Conservation (phyloP, 2,888 invertebrate genomes). For the Phaonia tiefii region DNA sequence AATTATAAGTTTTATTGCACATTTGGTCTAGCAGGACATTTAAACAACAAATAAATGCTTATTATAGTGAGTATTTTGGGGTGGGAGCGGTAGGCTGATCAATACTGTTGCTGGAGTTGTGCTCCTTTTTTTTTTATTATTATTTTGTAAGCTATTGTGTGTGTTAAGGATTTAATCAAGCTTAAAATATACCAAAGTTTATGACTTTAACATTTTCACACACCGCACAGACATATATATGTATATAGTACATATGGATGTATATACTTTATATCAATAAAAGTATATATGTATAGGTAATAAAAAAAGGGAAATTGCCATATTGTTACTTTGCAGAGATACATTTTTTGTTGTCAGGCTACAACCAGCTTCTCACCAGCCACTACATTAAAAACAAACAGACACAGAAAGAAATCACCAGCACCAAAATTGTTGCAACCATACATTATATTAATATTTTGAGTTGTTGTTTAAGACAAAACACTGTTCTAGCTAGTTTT, state of each 20-base stretch:
- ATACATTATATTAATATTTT: conserved; percentile 27
- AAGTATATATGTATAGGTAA: conserved; percentile 32
- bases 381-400: neutral
- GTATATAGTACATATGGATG: conserved; percentile 5
- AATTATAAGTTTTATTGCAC: conserved; percentile 61
- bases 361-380: neutral
- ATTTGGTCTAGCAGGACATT: conserved; percentile 45
- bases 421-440: conserved; percentile 9
- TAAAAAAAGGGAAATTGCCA: conserved; percentile 67
- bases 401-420: neutral
- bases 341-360: conserved; percentile 16
- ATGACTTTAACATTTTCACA: conserved; percentile 52
- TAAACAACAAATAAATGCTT: neutral
- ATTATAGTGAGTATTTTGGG: neutral
- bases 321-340: conserved; percentile 49
- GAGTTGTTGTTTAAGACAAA: conserved; percentile 29
- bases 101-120: neutral
- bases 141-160: conserved; percentile 54
- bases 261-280: too few species aligned
- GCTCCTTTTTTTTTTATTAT: conserved; percentile 26
- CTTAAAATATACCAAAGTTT: conserved; percentile 61
- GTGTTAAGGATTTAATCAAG: conserved; percentile 61
- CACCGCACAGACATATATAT: conserved; percentile 27
- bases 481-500: conserved; percentile 7
- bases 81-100: neutral